Evolutionary conservation across 2,797 vertebrate species (phyloP).

Genomic region (Coracias cyanogaster): DNA sequence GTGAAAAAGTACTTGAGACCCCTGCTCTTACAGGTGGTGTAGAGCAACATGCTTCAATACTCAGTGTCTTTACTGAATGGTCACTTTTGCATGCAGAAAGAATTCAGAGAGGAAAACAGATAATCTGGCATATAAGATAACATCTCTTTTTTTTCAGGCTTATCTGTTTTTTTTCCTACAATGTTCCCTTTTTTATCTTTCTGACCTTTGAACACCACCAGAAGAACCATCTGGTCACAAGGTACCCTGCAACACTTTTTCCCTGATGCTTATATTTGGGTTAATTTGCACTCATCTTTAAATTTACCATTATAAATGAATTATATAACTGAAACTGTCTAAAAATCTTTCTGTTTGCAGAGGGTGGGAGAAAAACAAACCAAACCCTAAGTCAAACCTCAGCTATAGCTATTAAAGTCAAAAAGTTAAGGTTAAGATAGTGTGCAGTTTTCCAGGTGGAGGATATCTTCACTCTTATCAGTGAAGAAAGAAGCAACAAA

Average conservation of each 20-base stretch:
- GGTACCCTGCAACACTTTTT: neutral
- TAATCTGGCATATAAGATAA: neutral
- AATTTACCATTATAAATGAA: neutral
- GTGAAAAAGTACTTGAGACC: neutral
- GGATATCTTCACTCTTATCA: neutral
- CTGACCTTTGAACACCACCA: neutral
- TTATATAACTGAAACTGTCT: neutral
- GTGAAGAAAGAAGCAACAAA: neutral
- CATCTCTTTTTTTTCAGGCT: neutral
- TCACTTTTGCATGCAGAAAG: neutral
- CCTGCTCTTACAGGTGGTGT: neutral
- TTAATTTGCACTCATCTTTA: neutral
- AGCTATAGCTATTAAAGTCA: neutral
- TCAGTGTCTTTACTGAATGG: neutral
- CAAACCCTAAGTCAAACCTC: neutral
- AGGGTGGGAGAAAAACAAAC: neutral
- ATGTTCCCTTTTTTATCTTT: neutral
- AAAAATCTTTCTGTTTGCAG: neutral
- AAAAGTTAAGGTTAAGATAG: neutral
- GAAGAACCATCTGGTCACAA: neutral
- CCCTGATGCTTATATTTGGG: neutral
- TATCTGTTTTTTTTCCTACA: neutral
- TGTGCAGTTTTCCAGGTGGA: neutral
- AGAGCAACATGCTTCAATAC: neutral
- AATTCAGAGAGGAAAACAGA: neutral